phyloP scores from a whole-genome alignment of 2,888 invertebrate species.

The Dicyrtomina minuta region DNA sequence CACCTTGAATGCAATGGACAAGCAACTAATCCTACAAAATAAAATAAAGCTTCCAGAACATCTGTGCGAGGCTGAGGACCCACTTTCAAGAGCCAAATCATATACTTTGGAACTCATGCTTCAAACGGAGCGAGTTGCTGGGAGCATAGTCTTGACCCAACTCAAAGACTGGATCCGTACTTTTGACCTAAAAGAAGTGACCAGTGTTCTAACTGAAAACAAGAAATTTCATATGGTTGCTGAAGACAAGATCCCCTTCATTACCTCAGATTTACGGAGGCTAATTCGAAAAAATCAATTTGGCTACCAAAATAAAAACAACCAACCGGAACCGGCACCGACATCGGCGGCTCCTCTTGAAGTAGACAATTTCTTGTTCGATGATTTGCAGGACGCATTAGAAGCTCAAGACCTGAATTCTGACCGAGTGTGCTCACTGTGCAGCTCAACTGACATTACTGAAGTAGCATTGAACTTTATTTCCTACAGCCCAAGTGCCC shows the following conservation, averaged over 20 bases:
- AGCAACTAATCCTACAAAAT: neutral
- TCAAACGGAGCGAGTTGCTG: neutral
- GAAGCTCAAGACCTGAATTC: neutral
- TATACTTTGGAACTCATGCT: conserved; percentile 7
- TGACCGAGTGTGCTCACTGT: conserved; percentile 1
- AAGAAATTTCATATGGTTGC: conserved; percentile 1
- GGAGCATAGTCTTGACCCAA: neutral
- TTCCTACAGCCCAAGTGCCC: neutral
- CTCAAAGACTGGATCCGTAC: conserved; percentile 10
- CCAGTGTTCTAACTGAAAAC: neutral
- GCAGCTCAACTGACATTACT: neutral
- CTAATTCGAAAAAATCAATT: neutral
- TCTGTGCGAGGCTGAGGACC: conserved; percentile 20
- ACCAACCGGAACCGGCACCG: too few relatives aligned
- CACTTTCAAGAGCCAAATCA: conserved; percentile 12
- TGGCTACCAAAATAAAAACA: neutral
- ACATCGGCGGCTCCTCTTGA: neutral
- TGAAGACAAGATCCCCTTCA: conserved; percentile 9
- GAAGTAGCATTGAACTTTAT: neutral
- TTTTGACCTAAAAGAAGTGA: neutral
- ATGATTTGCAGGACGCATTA: conserved; percentile 22
- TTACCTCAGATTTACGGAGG: neutral
- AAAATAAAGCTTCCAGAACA: conserved; percentile 7
- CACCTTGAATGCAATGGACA: too few relatives aligned
- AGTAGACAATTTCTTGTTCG: conserved; percentile 25